phyloP scores from a whole-genome alignment of 2,113 vertebrate genomes.

The Nycticryphes semicollaris region DNA sequence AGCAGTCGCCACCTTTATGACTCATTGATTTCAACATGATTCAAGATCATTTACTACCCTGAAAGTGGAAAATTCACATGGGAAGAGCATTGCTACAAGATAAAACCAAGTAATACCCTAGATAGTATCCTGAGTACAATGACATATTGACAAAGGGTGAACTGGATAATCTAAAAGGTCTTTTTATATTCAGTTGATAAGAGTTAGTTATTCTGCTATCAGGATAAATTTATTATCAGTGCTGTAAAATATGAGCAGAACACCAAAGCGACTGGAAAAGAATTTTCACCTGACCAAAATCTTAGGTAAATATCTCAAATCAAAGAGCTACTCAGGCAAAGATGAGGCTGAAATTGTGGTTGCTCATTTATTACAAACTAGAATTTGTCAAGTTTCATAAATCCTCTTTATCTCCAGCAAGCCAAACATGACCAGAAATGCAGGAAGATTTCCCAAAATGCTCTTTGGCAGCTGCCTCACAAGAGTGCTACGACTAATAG shows the following conservation, averaged over 20 bases:
- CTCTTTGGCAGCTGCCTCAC: not conserved
- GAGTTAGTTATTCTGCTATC: slow-evolving; percentile 35
- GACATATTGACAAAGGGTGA: slow-evolving; percentile 49
- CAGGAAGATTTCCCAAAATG: not conserved
- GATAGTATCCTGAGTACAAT: slow-evolving; percentile 23
- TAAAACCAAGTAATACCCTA: slow-evolving; percentile 31
- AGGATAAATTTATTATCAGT: slow-evolving; percentile 44
- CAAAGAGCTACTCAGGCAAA: not conserved
- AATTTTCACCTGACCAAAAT: slow-evolving; percentile 40
- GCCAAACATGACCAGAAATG: not conserved
- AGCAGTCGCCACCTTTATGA: slow-evolving; percentile 19
- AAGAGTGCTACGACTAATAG: not conserved
- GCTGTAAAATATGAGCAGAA: not conserved
- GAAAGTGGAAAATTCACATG: slow-evolving; percentile 39
- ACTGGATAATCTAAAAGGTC: slow-evolving; percentile 20
- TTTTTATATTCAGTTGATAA: slow-evolving; percentile 41
- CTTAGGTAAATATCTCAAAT: slow-evolving; percentile 23
- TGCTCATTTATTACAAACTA: not conserved
- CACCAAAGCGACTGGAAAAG: not conserved
- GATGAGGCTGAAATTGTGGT: not conserved
- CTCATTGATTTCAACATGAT: slow-evolving; percentile 41
- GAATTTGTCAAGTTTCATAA: slow-evolving; percentile 51
- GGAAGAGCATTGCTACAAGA: slow-evolving; percentile 23
- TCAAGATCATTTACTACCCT: slow-evolving; percentile 27
- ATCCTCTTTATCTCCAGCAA: slow-evolving; percentile 22